phyloP scores from a whole-genome alignment of 2,888 invertebrate genomes.

The Caradrina clavipalpis region DNA sequence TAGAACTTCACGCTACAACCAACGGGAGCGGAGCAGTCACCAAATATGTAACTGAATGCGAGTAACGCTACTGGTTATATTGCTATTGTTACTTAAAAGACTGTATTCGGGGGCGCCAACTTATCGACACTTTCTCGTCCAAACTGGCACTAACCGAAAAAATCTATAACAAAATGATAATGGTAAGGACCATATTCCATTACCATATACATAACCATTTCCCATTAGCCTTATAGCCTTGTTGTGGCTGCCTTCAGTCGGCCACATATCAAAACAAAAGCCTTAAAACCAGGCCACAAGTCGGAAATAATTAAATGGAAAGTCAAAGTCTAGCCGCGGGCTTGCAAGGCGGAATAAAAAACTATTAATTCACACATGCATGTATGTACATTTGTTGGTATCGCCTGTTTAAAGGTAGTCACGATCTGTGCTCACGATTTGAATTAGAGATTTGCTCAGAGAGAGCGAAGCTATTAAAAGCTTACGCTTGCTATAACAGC shows the following conservation, averaged over 20 bases:
- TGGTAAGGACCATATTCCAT: neutral
- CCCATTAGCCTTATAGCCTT: neutral
- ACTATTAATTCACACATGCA: constrained; percentile 46
- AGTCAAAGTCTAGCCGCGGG: constrained; percentile 46
- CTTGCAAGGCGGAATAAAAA: constrained; percentile 46
- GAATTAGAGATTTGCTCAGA: constrained; percentile 18
- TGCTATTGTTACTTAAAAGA: no score
- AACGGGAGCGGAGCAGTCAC: no score
- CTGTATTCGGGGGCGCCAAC: neutral
- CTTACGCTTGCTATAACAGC: no score
- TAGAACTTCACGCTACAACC: no score
- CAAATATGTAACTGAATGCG: no score
- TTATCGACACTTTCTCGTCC: neutral
- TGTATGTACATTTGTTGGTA: constrained; percentile 39
- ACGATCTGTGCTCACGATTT: constrained; percentile 64
- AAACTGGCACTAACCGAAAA: neutral
- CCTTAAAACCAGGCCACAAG: constrained; percentile 11
- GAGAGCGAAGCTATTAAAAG: constrained; percentile 24
- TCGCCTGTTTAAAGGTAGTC: constrained; percentile 51
- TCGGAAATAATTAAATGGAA: constrained; percentile 59
- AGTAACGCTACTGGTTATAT: no score
- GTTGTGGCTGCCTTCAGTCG: neutral
- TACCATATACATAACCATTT: neutral
- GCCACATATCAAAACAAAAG: constrained; percentile 22
- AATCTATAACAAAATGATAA: neutral